Evolutionary conservation across 2,888 invertebrate species (phyloP).

Genomic region (Thera britannica): DNA sequence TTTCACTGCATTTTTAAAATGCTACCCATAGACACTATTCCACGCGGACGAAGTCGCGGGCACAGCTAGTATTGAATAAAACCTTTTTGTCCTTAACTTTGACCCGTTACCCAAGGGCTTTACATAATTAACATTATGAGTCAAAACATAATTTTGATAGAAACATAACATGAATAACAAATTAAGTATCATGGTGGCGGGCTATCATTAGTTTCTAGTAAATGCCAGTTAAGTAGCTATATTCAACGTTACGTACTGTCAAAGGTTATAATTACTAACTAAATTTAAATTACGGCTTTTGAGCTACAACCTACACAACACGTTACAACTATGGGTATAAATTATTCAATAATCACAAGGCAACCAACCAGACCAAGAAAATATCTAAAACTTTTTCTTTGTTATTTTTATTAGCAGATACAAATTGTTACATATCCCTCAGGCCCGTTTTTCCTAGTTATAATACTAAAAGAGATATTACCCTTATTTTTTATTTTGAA

Average conservation of each 20-base stretch:
- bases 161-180: conserved; percentile 7
- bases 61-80: too few relatives aligned
- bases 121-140: too few relatives aligned
- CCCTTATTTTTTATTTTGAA: too few relatives aligned
- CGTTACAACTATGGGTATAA: too few relatives aligned
- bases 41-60: too few relatives aligned
- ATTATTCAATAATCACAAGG: too few relatives aligned
- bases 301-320: neutral
- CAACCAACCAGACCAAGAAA: too few relatives aligned
- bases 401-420: neutral
- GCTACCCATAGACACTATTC: too few relatives aligned
- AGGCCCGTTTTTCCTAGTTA: conserved; percentile 13
- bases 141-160: neutral
- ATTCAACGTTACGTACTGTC: conserved; percentile 12
- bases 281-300: conserved; percentile 18
- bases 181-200: neutral
- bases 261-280: conserved; percentile 2
- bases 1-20: too few relatives aligned
- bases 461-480: neutral
- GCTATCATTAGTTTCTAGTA: conserved; percentile 24
- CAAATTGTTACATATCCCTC: conserved; percentile 15
- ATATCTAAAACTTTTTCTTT: neutral
- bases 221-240: conserved; percentile 12
- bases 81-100: too few relatives aligned
- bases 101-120: too few relatives aligned